Percentiles rank a stretch among this genome's conserved stretches.
Conservation (phyloP, 2,888 invertebrate genomes). For the Tanypteryx hageni region DNA sequence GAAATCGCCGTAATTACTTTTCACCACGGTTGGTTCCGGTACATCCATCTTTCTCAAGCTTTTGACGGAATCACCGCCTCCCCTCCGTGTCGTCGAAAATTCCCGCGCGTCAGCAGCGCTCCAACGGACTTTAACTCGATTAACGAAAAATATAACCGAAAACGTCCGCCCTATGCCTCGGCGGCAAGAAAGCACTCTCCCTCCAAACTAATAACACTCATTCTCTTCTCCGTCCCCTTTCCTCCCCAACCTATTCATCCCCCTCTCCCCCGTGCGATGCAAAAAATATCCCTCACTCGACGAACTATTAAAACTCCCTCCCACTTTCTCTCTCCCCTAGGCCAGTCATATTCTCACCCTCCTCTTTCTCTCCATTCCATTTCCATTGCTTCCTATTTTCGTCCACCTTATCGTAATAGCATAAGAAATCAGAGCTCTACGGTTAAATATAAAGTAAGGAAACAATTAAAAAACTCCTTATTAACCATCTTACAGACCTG, state of each 20-base stretch:
- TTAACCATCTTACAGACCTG: too few species aligned
- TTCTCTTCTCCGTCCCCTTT: not conserved
- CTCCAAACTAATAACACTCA: not conserved
- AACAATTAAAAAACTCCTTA: too few species aligned
- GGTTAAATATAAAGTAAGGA: too few species aligned
- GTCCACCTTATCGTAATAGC: too few species aligned
- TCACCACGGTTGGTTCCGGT: not conserved
- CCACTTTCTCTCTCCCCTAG: not conserved
- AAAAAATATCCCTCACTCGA: not conserved
- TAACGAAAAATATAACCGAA: slow-evolving; percentile 10
- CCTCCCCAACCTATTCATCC: not conserved
- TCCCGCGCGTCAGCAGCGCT: slow-evolving; percentile 11
- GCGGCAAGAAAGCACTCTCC: not conserved
- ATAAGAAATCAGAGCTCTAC: too few species aligned
- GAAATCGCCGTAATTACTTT: not conserved
- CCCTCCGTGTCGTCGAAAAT: not conserved
- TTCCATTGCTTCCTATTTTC: not conserved
- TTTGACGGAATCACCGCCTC: not conserved
- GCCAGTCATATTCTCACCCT: not conserved
- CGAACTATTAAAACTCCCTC: slow-evolving; percentile 9
- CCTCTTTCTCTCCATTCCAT: too few species aligned
- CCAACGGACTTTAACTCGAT: not conserved
- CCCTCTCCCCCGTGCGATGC: not conserved
- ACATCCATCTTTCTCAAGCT: not conserved
- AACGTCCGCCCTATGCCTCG: slow-evolving; percentile 5